Evolutionary conservation across 2,113 vertebrate genomes (phyloP).

Genomic region (Ciconia boyciana): DNA sequence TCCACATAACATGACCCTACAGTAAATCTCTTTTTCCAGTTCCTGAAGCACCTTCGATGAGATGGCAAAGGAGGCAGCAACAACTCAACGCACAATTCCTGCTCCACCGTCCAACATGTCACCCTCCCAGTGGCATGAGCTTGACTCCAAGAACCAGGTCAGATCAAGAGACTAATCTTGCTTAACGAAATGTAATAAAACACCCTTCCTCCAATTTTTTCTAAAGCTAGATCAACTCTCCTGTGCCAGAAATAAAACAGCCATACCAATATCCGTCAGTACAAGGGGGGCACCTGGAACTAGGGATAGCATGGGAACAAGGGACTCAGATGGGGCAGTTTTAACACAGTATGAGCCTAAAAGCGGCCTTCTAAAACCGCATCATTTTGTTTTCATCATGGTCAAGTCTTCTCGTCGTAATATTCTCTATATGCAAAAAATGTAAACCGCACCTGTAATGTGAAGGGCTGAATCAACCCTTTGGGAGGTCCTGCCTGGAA

Average conservation of each 20-base stretch:
- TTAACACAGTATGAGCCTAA: rapidly evolving
- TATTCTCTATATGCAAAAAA: neutral
- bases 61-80: neutral
- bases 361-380: neutral
- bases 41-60: neutral
- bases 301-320: rapidly evolving
- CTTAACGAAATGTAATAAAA: neutral
- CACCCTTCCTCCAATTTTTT: neutral
- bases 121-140: rapidly evolving
- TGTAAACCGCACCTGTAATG: neutral
- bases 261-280: rapidly evolving
- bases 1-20: neutral
- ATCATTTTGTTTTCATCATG: neutral
- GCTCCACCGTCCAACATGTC: rapidly evolving
- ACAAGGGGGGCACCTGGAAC: neutral
- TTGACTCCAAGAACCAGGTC: neutral
- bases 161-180: neutral
- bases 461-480: neutral
- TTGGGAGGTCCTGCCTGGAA: neutral
- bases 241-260: neutral
- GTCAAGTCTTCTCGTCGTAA: neutral
- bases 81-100: neutral
- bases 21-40: neutral
- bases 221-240: neutral
- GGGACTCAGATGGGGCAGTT: neutral